Conservation (phyloP, 1,140 invertebrate species). For the Nymphalis io region DNA sequence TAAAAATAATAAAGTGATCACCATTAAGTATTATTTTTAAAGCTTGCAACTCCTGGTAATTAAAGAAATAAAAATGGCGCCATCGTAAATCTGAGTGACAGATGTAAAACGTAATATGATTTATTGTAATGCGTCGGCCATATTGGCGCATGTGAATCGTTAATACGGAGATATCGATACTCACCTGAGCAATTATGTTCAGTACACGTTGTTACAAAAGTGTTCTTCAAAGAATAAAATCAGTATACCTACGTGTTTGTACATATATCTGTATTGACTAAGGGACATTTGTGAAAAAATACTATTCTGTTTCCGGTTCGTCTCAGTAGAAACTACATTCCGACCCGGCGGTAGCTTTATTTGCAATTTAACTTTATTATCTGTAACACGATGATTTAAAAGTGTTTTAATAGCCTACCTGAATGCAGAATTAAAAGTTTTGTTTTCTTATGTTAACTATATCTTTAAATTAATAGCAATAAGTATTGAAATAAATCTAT, state of each 20-base stretch:
- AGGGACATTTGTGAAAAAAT: no score
- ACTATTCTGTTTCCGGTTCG: no score
- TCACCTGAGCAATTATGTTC: slow-evolving; percentile 15
- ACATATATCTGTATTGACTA: no score
- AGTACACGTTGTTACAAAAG: slow-evolving; percentile 20
- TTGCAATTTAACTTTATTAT: no score
- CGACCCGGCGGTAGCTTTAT: no score
- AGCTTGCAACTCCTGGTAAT: slow-evolving; percentile 8
- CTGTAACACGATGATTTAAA: no score
- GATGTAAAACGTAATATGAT: slow-evolving; percentile 35
- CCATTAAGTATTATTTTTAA: not conserved
- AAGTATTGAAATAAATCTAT: slow-evolving; percentile 19
- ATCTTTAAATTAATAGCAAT: no score
- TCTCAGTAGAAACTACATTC: no score
- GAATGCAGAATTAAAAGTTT: no score
- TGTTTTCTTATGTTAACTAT: no score
- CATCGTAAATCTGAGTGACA: slow-evolving; percentile 26
- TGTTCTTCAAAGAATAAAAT: not conserved
- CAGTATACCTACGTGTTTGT: not conserved
- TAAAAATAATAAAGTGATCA: not conserved
- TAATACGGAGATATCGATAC: slow-evolving; percentile 24
- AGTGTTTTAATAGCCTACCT: no score
- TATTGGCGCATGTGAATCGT: slow-evolving; percentile 15
- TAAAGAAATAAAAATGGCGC: slow-evolving; percentile 20
- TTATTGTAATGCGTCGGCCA: slow-evolving; percentile 24